Conservation (phyloP, 2,888 invertebrate genomes). For the Acrobeloides nanus region DNA sequence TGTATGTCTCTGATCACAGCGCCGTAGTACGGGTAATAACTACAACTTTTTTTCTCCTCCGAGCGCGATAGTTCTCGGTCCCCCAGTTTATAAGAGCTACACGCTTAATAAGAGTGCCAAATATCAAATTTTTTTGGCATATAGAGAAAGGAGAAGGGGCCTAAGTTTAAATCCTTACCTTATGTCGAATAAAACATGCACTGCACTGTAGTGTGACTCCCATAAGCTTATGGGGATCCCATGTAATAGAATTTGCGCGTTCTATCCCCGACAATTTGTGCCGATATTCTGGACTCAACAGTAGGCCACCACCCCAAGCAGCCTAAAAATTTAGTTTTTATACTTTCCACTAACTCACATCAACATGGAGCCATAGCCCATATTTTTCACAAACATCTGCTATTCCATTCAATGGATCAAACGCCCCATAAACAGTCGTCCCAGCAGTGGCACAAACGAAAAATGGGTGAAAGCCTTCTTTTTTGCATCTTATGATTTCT, state of each 20-base stretch:
- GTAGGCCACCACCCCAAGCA: constrained; percentile 61
- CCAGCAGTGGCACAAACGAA: constrained; percentile 92
- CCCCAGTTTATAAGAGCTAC: too few species aligned
- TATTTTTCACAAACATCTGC: constrained; percentile 91
- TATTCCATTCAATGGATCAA: constrained; percentile 83
- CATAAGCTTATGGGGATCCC: constrained; percentile 99
- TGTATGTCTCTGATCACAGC: too few species aligned
- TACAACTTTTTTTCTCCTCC: too few species aligned
- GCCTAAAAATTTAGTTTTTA: constrained; percentile 53
- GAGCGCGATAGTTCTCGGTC: too few species aligned
- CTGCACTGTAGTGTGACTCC: constrained; percentile 92
- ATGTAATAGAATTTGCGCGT: constrained; percentile 64
- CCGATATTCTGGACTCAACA: constrained; percentile 80
- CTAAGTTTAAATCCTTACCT: too few species aligned
- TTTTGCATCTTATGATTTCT: constrained; percentile 73
- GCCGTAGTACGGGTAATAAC: too few species aligned
- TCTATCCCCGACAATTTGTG: constrained; percentile 82
- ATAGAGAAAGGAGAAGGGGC: too few species aligned
- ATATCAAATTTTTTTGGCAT: too few species aligned
- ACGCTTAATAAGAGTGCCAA: too few species aligned
- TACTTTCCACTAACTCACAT: constrained; percentile 65
- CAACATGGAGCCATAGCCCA: constrained; percentile 91
- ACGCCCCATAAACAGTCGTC: constrained; percentile 92
- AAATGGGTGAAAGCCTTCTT: constrained; percentile 80
- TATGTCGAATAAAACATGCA: constrained; percentile 88